A percentile compares a stretch with the other conserved stretches of the same genome.
These are phyloP conservation scores for Drosophila infuscata DNA, from an alignment of 2,888 invertebrate species.

Conservation along the genomic window DNA sequence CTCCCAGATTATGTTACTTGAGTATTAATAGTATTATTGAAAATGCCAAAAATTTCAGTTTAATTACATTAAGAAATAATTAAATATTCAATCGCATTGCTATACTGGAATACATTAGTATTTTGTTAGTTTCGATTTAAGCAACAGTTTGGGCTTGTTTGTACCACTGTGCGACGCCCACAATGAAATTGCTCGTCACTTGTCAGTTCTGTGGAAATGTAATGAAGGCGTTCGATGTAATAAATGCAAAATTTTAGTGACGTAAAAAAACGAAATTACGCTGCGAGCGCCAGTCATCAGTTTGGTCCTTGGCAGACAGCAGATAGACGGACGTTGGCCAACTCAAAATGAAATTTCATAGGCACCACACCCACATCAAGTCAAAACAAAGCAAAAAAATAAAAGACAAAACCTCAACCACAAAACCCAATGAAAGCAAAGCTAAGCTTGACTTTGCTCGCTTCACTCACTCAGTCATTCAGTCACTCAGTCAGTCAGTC, in stretches of 20 bases:
- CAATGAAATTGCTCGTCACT: conserved; percentile 63
- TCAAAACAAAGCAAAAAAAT: neutral
- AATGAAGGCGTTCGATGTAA: conserved; percentile 80
- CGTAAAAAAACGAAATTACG: conserved; percentile 75
- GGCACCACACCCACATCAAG: neutral
- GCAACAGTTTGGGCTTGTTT: neutral
- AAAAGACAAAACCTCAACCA: conserved; percentile 33
- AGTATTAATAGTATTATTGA: neutral
- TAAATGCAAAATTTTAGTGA: conserved; percentile 78
- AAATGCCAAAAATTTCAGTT: neutral
- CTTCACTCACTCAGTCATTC: conserved; percentile 23
- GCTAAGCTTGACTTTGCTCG: conserved; percentile 51
- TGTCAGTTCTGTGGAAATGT: conserved; percentile 72
- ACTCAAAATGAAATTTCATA: conserved; percentile 1
- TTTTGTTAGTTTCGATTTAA: neutral
- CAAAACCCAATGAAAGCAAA: conserved; percentile 29
- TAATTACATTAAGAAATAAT: neutral
- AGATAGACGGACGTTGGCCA: conserved; percentile 22
- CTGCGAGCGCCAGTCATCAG: conserved; percentile 46
- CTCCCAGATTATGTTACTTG: neutral
- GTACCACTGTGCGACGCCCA: conserved; percentile 62
- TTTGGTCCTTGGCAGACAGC: conserved; percentile 35
- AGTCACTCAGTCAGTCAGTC: conserved; percentile 22
- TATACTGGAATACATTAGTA: neutral
- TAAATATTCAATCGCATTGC: neutral